Evolutionary conservation across 2,888 invertebrate genomes (phyloP).

Genomic region (Rhamnusium bicolor): DNA sequence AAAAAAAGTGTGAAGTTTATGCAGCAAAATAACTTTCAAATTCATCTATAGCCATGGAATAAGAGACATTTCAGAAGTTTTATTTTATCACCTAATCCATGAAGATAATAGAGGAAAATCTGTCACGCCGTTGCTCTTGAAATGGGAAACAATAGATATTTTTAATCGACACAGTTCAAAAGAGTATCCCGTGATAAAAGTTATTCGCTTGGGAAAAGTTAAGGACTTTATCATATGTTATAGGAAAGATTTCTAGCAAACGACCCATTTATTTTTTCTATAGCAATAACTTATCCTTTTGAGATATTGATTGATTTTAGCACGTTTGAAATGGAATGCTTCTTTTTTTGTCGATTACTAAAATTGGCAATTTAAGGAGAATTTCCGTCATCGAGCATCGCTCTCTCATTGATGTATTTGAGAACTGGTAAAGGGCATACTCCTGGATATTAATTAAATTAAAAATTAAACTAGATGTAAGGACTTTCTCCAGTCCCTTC

Average conservation of each 20-base stretch:
- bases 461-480: not conserved
- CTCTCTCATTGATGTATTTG: not conserved
- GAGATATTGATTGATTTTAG: constrained; percentile 11
- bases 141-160: not conserved
- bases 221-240: constrained; percentile 22
- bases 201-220: constrained; percentile 2
- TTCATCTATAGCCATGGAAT: too few relatives aligned
- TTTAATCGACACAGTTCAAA: not conserved
- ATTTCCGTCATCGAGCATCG: not conserved
- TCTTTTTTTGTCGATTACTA: constrained; percentile 20
- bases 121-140: not conserved
- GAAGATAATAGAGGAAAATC: not conserved
- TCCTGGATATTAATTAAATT: not conserved
- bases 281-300: constrained; percentile 23
- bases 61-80: too few relatives aligned
- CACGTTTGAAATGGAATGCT: constrained; percentile 20
- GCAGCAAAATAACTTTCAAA: too few relatives aligned
- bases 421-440: not conserved
- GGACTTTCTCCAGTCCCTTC: too few relatives aligned
- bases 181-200: not conserved
- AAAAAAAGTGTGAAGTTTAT: too few relatives aligned
- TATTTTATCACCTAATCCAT: too few relatives aligned
- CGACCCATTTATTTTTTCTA: constrained; percentile 15
- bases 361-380: constrained; percentile 20
- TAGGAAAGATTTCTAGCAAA: constrained; percentile 14